Base-by-base conservation (phyloP, 2,797 vertebrate genomes). In the Catharus ustulatus region DNA sequence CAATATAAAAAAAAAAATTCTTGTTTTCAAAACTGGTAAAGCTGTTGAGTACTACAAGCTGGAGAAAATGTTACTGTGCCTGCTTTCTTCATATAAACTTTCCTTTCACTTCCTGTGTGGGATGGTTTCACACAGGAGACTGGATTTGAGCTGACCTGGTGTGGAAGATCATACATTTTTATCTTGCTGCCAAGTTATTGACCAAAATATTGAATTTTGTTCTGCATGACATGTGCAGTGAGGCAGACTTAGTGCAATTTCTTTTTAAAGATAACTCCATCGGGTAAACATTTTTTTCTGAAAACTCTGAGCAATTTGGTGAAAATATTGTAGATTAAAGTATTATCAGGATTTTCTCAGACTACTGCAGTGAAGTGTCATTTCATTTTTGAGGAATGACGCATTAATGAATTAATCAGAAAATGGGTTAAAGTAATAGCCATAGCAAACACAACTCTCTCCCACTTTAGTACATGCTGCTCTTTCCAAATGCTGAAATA, bases 81-180 rank as follows among this genome's bases (percentile, higher is more conserved):
- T 90, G 42, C 11, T 16, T 13, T 59, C 5, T 36, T 71, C 13
- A 1, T 40, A 15, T 49, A 64, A 63, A 64, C 5, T 80, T 92
- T 90, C 10, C 6, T 57, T 87, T 68, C 61, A 80, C 7, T 0
- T 85, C 48, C n/a, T 72, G 15, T 54, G 38, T 9, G 22, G 38
- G 24, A 40, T 75, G 22, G 11, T 61, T 95, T 89, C 79, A 80
- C 64, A 62, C n/a, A 83, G 58, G 18, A 92, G 42, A 54, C 22
- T 83, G 42, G 8, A 75, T 83, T 94, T 4, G 4, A 77, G 68
- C 51, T 86, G 46, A 58, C 57, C 66, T 86, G 34, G 48, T 88
- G n/a, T 90, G 57, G 76, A 88, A 95, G 55, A 96, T 88, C 84
- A 91, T 91, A 72, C 27, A 62, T 94, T 94, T 96, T 94, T 71